phyloP scores from a whole-genome alignment of 2,113 vertebrate genomes.

The Mixornis gularis region DNA sequence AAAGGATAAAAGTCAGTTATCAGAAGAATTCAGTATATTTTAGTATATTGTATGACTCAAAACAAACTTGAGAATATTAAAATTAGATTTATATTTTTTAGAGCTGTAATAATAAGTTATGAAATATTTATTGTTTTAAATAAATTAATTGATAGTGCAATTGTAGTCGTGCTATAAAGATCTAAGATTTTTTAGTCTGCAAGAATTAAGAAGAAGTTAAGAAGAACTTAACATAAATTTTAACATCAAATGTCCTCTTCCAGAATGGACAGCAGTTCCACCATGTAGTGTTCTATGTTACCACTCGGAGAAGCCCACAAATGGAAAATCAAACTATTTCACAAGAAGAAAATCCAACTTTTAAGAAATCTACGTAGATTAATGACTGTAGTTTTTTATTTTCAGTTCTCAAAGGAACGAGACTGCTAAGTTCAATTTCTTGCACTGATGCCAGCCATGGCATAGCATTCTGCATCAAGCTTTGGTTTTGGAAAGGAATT shows the following conservation, averaged over 20 bases:
- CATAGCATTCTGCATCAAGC: neutral
- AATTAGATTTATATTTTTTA: neutral
- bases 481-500: neutral
- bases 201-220: too few relatives aligned
- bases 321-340: neutral
- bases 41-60: neutral
- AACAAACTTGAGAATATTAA: neutral
- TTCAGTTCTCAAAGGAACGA: neutral
- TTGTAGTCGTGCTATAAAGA: neutral
- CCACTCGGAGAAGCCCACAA: constrained; percentile 67
- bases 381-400: neutral
- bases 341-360: neutral
- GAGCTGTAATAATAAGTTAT: neutral
- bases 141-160: neutral
- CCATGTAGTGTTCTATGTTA: neutral
- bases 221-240: neutral
- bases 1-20: neutral
- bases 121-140: constrained; percentile 5
- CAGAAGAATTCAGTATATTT: neutral
- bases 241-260: neutral
- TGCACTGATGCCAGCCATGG: neutral
- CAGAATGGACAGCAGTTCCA: neutral
- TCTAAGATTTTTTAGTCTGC: neutral
- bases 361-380: neutral
- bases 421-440: neutral